Conservation (phyloP, 2,888 invertebrate species). For the Steinernema scapterisci region DNA sequence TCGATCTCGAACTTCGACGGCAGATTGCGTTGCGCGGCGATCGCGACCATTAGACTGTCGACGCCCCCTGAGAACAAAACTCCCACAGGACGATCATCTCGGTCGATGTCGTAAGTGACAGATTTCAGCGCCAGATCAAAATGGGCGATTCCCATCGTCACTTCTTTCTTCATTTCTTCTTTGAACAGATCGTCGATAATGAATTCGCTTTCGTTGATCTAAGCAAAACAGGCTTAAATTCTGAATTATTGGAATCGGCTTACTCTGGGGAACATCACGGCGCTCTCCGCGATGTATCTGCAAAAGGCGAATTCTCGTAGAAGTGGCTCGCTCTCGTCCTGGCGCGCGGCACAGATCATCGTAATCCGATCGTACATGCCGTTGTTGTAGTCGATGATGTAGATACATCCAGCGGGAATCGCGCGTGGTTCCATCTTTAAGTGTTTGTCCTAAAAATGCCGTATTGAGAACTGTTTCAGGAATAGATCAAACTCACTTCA, state of each 20-base stretch:
- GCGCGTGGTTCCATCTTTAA: no score
- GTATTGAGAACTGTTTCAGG: no score
- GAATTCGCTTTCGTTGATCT: conserved; percentile 12
- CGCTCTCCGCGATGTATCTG: background rate
- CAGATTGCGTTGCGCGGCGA: conserved; percentile 77
- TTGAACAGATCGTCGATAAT: background rate
- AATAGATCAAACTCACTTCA: no score
- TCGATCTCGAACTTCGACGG: conserved; percentile 65
- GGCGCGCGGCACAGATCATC: background rate
- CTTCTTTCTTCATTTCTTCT: background rate
- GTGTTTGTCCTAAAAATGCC: no score
- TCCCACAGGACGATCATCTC: conserved; percentile 71
- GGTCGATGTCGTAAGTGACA: conserved; percentile 6
- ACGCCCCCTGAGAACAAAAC: conserved; percentile 93
- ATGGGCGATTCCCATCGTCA: background rate
- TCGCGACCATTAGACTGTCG: conserved; percentile 89
- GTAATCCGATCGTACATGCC: background rate
- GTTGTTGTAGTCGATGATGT: conserved; percentile 16
- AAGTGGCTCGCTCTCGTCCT: background rate
- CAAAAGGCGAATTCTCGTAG: background rate
- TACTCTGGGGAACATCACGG: background rate
- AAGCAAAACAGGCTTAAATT: background rate
- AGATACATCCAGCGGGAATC: background rate
- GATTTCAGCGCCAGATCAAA: conserved; percentile 5
- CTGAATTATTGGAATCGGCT: background rate